phyloP scores from a whole-genome alignment of 2,797 vertebrate species.

The Girardinus metallicus region DNA sequence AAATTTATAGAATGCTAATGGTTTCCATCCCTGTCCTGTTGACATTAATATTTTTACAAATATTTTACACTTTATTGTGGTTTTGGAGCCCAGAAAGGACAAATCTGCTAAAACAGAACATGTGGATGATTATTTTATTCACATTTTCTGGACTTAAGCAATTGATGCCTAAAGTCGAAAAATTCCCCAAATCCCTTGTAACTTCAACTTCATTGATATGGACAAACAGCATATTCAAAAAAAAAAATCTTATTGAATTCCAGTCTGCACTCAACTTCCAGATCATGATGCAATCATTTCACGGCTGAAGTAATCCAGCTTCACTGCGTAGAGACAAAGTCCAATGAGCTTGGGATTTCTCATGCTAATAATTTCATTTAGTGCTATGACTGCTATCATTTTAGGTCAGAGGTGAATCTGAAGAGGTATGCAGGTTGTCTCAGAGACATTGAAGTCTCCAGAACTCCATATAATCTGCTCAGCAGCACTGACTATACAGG shows the following conservation, averaged over 20 bases:
- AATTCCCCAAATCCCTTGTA: neutral
- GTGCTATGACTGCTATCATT: conserved; percentile 33
- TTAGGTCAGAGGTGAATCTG: conserved; percentile 90
- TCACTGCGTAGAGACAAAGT: conserved; percentile 25
- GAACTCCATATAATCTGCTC: conserved; percentile 93
- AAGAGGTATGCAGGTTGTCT: conserved; percentile 93
- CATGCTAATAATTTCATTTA: neutral
- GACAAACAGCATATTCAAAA: conserved; percentile 57
- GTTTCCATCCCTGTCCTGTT: neutral
- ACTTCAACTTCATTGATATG: neutral
- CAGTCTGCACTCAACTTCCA: conserved; percentile 36
- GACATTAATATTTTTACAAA: neutral
- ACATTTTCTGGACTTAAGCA: conserved; percentile 1
- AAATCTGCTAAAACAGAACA: neutral
- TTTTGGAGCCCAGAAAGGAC: neutral
- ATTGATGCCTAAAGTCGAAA: neutral
- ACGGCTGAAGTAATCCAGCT: conserved; percentile 41
- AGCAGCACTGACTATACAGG: conserved; percentile 95
- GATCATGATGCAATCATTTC: conserved; percentile 52
- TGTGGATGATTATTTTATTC: neutral
- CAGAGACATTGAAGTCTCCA: conserved; percentile 94
- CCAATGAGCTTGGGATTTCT: neutral
- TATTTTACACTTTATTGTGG: neutral
- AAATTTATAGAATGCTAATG: neutral
- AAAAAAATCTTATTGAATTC: conserved; percentile 15